A percentile compares a stretch with the other conserved stretches of the same genome.
Evolutionary conservation across 2,888 invertebrate genomes (phyloP).

Genomic region (Kryphioiulus occultus): DNA sequence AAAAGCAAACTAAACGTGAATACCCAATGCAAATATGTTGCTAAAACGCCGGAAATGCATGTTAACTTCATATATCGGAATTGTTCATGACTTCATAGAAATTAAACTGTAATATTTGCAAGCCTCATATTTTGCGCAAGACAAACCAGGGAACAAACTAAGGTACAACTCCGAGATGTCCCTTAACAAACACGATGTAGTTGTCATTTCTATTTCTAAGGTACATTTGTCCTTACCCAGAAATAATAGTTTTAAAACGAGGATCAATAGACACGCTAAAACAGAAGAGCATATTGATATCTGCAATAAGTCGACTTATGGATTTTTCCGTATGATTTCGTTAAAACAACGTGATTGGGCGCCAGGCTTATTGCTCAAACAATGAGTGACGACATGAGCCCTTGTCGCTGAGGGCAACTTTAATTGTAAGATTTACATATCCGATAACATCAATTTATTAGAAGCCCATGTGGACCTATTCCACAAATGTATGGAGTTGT

Average conservation of each 20-base stretch:
- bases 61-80: not conserved
- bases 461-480: too few relatives aligned
- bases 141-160: too few relatives aligned
- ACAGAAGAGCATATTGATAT: not conserved
- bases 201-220: not conserved
- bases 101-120: not conserved
- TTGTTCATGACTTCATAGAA: not conserved
- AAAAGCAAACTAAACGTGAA: not conserved
- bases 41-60: not conserved
- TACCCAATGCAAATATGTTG: not conserved
- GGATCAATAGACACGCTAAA: not conserved
- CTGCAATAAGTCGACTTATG: not conserved
- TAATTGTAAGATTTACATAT: too few relatives aligned
- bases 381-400: too few relatives aligned
- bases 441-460: too few relatives aligned
- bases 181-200: not conserved
- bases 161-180: too few relatives aligned
- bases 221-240: not conserved
- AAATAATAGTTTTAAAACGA: not conserved
- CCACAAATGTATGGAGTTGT: too few relatives aligned
- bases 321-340: not conserved
- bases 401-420: too few relatives aligned
- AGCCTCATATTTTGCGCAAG: not conserved
- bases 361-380: too few relatives aligned
- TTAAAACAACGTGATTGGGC: too few relatives aligned